Conservation (phyloP, 2,113 vertebrate species). For the Saccopteryx bilineata region DNA sequence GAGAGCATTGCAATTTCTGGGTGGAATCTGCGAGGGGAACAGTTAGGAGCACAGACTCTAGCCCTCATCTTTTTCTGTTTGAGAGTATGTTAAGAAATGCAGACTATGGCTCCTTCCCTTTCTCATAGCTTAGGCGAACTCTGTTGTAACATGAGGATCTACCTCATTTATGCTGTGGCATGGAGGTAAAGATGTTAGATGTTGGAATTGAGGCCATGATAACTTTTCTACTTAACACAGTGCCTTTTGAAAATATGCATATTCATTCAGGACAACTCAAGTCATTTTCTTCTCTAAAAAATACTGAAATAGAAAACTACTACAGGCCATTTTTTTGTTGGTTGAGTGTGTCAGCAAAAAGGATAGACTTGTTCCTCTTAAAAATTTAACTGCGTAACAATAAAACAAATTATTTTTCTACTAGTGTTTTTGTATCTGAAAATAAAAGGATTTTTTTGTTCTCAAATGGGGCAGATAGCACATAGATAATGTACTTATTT, state of each 20-base stretch:
- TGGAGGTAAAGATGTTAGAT: background rate
- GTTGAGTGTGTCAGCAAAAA: background rate
- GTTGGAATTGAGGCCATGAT: background rate
- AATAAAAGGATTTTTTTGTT: background rate
- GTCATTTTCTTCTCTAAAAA: constrained; percentile 26
- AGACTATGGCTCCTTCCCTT: background rate
- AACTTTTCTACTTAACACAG: background rate
- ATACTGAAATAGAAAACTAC: background rate
- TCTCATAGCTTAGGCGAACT: background rate
- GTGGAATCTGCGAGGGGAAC: background rate
- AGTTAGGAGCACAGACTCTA: background rate
- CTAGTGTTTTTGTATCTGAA: background rate
- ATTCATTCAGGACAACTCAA: background rate
- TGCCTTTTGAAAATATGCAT: background rate
- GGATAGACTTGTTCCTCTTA: background rate
- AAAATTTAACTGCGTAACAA: background rate
- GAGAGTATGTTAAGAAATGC: background rate
- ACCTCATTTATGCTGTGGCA: background rate
- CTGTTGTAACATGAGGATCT: background rate
- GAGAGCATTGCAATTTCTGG: background rate
- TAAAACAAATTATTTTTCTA: constrained; percentile 14
- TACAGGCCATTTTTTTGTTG: background rate
- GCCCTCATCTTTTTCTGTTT: background rate
- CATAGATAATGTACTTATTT: constrained; percentile 17
- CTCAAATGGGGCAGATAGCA: background rate